Percentiles rank a stretch among this genome's conserved stretches.
These are phyloP conservation scores for Brachymystax lenok DNA, from an alignment of 2,797 vertebrate genomes.

Conservation along the genomic window DNA sequence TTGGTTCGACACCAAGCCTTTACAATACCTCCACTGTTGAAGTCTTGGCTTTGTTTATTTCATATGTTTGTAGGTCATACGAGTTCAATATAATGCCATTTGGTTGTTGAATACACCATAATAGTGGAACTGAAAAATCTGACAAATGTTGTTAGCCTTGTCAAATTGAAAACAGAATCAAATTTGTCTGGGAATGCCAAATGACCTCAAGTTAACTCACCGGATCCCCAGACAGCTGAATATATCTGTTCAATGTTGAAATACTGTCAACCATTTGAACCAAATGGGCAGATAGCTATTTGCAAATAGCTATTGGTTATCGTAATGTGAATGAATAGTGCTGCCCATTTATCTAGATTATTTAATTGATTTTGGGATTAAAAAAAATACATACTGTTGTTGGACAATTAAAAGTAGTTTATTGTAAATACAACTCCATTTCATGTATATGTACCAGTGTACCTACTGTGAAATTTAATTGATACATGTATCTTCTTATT, in stretches of 20 bases:
- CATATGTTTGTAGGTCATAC: conserved; percentile 44
- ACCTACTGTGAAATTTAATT: conserved; percentile 77
- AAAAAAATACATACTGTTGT: conserved; percentile 27
- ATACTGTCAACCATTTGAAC: background rate
- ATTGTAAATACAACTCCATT: conserved; percentile 68
- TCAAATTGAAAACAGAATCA: conserved; percentile 44
- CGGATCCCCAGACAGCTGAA: conserved; percentile 34
- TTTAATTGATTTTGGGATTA: conserved; percentile 9
- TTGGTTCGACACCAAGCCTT: conserved; percentile 58
- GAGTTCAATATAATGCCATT: conserved; percentile 49
- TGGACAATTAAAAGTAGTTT: conserved; percentile 22
- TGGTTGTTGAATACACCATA: conserved; percentile 51
- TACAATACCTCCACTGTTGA: conserved; percentile 62
- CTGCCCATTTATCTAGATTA: background rate
- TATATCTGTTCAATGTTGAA: conserved; percentile 26
- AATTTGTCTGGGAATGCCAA: conserved; percentile 60
- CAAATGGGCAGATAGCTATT: conserved; percentile 1
- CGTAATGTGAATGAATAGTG: background rate
- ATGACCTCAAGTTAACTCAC: conserved; percentile 19
- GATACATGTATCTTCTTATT: conserved; percentile 75
- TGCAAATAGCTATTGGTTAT: background rate
- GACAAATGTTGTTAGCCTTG: conserved; percentile 45
- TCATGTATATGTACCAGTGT: conserved; percentile 63
- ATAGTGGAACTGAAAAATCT: conserved; percentile 21
- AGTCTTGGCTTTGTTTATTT: conserved; percentile 48